Evolutionary conservation across 2,113 vertebrate species (phyloP).

Genomic region (Pelobates fuscus): DNA sequence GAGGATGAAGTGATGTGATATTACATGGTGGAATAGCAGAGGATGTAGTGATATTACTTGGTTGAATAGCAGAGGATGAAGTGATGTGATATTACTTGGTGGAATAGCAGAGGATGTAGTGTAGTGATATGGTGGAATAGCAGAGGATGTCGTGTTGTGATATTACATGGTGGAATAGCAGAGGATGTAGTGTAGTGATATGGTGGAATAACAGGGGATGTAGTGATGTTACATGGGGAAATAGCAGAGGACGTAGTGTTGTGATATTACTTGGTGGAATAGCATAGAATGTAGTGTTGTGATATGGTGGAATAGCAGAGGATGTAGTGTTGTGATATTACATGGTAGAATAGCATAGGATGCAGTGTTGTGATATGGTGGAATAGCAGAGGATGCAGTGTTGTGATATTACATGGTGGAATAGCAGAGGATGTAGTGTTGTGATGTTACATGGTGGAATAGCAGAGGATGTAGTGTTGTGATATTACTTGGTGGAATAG

Average conservation of each 20-base stretch:
- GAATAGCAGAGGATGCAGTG: background rate
- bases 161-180: too few species aligned
- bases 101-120: too few species aligned
- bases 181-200: too few species aligned
- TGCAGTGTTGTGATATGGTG: background rate
- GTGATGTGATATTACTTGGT: background rate
- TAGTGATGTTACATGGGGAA: background rate
- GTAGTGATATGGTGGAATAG: too few species aligned
- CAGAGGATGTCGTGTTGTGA: too few species aligned
- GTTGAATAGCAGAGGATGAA: too few species aligned
- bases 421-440: background rate
- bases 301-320: too few species aligned
- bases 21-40: background rate
- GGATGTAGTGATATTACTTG: constrained; percentile 11
- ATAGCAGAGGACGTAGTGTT: background rate
- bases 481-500: background rate
- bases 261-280: background rate
- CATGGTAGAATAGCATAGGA: background rate
- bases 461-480: background rate
- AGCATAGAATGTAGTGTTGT: background rate
- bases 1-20: background rate
- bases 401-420: background rate
- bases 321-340: too few species aligned
- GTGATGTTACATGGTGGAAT: background rate
- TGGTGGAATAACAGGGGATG: too few species aligned